phyloP scores from a whole-genome alignment of 2,113 vertebrate species.

The Microtus richardsoni region DNA sequence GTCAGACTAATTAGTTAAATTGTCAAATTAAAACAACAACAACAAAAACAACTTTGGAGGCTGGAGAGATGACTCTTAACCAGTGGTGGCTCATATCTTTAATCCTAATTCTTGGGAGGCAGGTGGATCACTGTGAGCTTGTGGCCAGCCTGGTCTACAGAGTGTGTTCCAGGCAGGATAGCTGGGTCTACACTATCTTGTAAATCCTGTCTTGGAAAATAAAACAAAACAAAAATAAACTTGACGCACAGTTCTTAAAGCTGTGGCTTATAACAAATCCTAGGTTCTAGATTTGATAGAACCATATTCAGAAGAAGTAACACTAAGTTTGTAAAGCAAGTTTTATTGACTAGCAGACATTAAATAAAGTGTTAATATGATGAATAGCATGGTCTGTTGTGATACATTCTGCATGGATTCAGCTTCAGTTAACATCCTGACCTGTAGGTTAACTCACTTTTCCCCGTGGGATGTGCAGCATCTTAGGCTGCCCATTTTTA shows the following conservation, averaged over 20 bases:
- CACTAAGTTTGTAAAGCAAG: conserved; percentile 28
- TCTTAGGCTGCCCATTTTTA: conserved; percentile 20
- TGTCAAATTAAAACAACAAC: conserved; percentile 8
- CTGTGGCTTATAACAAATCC: conserved; percentile 30
- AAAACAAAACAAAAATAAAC: conserved; percentile 3
- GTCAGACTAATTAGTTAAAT: conserved; percentile 27
- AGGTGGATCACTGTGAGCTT: neutral
- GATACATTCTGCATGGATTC: conserved; percentile 37
- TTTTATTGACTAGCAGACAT: neutral
- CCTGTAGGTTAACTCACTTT: neutral
- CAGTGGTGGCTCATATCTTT: too few species aligned
- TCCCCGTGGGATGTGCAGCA: neutral
- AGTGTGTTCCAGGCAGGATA: neutral
- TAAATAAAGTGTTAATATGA: neutral
- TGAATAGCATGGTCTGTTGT: conserved; percentile 14
- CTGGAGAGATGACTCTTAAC: neutral
- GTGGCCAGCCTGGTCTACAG: neutral
- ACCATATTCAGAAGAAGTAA: neutral
- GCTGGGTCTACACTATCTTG: neutral
- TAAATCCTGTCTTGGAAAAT: neutral
- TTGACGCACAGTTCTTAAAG: conserved; percentile 27
- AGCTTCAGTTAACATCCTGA: neutral
- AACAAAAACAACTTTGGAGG: neutral
- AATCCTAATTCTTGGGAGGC: neutral
- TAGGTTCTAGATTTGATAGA: conserved; percentile 2